phyloP scores from a whole-genome alignment of 2,888 invertebrate genomes.

The Brachylomia viminalis region DNA sequence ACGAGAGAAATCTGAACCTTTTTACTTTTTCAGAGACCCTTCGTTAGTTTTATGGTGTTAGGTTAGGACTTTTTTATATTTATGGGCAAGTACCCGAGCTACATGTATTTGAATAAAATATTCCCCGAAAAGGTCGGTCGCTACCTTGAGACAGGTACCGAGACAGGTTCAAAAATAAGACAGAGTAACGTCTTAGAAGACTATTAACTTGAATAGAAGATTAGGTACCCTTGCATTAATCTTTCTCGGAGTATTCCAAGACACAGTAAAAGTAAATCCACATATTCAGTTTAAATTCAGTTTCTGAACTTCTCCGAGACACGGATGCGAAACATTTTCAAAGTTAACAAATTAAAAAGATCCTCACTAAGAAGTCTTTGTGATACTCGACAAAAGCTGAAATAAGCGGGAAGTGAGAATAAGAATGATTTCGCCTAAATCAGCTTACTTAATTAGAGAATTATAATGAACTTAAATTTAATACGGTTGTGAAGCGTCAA shows the following conservation, averaged over 20 bases:
- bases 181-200: constrained; percentile 3
- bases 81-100: constrained; percentile 26
- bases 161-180: constrained; percentile 15
- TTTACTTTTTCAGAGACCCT: constrained; percentile 36
- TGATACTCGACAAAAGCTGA: constrained; percentile 33
- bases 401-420: constrained; percentile 50
- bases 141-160: constrained; percentile 10
- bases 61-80: constrained; percentile 45
- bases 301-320: constrained; percentile 38
- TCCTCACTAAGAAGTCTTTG: constrained; percentile 47
- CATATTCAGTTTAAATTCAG: constrained; percentile 51
- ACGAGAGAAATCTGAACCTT: constrained; percentile 38
- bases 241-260: constrained; percentile 27
- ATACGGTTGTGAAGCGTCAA: constrained; percentile 34
- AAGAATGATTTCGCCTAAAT: constrained; percentile 52
- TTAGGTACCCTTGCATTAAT: constrained; percentile 18
- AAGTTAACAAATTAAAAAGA: constrained; percentile 62
- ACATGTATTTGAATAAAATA: constrained; percentile 50
- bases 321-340: constrained; percentile 34
- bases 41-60: constrained; percentile 48
- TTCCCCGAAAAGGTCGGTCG: constrained; percentile 16
- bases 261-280: constrained; percentile 45
- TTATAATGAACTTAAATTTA: constrained; percentile 53
- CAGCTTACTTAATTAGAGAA: constrained; percentile 59
- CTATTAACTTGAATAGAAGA: constrained; percentile 16